Evolutionary conservation across 2,113 vertebrate species (phyloP).

Genomic region (Circaetus cinerascens): DNA sequence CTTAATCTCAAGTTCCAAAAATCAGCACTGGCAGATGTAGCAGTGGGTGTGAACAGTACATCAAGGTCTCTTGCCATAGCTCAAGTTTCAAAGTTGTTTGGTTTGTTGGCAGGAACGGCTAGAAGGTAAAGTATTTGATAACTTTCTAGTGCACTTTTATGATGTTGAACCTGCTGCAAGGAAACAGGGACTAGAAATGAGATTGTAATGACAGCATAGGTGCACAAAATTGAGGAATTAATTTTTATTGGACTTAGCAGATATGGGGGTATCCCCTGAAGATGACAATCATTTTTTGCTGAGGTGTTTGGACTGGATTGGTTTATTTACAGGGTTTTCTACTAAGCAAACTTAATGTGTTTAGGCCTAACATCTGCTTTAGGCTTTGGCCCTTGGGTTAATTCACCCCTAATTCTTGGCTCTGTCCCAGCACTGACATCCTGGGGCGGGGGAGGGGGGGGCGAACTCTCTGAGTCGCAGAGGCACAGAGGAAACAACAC

Average conservation of each 20-base stretch:
- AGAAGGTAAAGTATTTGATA: not conserved
- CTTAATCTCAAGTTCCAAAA: not conserved
- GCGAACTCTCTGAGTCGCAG: fast-evolving
- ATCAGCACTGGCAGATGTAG: not conserved
- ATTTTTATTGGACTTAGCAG: not conserved
- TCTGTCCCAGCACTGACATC: not conserved
- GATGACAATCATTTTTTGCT: not conserved
- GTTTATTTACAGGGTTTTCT: not conserved
- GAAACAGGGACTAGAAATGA: not conserved
- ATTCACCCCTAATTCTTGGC: not conserved
- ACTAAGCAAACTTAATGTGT: not conserved
- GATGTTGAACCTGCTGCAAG: not conserved
- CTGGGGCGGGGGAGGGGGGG: not conserved
- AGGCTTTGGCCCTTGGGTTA: not conserved
- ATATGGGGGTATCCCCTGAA: not conserved
- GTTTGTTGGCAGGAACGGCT: not conserved
- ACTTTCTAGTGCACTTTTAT: not conserved
- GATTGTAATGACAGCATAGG: not conserved
- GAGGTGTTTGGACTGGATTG: not conserved
- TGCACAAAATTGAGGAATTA: not conserved
- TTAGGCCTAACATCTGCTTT: not conserved
- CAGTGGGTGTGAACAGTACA: not conserved
- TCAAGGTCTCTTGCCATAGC: not conserved
- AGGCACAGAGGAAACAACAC: not conserved
- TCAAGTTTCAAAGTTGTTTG: not conserved